Evolutionary conservation across 2,797 vertebrate species (phyloP), one percentile per base, ranked within the genome.

Genomic region (Scomberomorus guttatus): DNA sequence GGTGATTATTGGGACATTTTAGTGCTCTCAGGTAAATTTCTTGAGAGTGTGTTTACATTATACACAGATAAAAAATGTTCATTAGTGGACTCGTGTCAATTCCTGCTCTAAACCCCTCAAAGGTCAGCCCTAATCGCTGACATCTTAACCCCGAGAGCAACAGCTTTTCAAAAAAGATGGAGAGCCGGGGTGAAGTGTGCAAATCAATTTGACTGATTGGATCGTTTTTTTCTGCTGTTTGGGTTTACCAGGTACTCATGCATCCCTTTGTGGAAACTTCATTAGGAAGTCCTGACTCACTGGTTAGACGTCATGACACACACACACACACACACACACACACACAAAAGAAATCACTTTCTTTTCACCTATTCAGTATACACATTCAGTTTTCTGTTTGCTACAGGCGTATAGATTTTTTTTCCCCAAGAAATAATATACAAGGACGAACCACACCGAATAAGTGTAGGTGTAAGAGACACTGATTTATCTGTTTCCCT

Each of bases 231-330:
- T 72, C 39, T 4, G 58, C 13, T 1, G n/a, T 13, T 71, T 56
- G 51, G 7, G n/a, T 76, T 73, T 39, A 58, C 22, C 64, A 88
- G 78, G 71, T 65, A 81, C 71, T 75, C 84, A 51, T 86, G 87
- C 1, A 12, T 66, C 76, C 78, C 72, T 54, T 55, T 13, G 67
- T 81, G 83, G 89, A 90, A 90, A 86, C 87, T 90, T 89, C 75
- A 88, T 91, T 89, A 85, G 63, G 75, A 72, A 59, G 59, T 27
- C 72, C 72, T 90, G 88, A 92, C 62, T 91, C 90, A 91, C 80
- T 13, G 52, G 54, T 51, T 46, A 18, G 39, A 79, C 60, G 74
- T 87, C 89, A 87, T 27, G 56, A 69, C 50, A 44, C 51, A 62
- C 20, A 44, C 3, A 42, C 29, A 62, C 52, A 24, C 60, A 60